Base-by-base conservation (phyloP, 2,888 invertebrate species). In the Acholoe squamosa region DNA sequence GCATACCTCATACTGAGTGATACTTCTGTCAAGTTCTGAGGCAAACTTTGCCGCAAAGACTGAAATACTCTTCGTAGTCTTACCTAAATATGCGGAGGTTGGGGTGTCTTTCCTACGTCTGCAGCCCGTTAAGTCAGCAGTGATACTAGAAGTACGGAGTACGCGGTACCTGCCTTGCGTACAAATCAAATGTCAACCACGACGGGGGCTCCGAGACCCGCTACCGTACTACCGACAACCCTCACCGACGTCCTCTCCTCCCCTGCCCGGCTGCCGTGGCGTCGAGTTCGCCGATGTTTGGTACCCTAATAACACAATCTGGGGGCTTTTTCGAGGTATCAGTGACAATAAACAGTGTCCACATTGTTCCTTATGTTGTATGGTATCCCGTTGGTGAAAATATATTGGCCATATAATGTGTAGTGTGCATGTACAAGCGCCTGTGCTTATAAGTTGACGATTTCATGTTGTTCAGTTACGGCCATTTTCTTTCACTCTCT, bases 111-210 rank as follows among this genome's bases (percentile, higher is more conserved):
- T n/a, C n/a, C n/a, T n/a, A n/a, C n/a, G n/a, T n/a, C n/a, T n/a
- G n/a, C n/a, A n/a, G n/a, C n/a, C n/a, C n/a, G n/a, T n/a, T n/a
- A n/a, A n/a, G n/a, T n/a, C n/a, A n/a, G n/a, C n/a, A n/a, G n/a
- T n/a, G n/a, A n/a, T n/a, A n/a, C n/a, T n/a, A n/a, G n/a, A n/a
- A n/a, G n/a, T n/a, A n/a, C n/a, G n/a, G n/a, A n/a, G n/a, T n/a
- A n/a, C n/a, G n/a, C n/a, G n/a, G n/a, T 61, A 61, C 61, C 61
- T 61, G 61, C 19, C n/a, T 25, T 71, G 28, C 25, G 14, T 71
- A 71, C 71, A 71, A 71, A 71, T 71, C 71, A 71, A 71, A 71
- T 71, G 71, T 71, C 71, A 71, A 5, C 71, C 28, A 14, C 71
- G 71, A 28, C 71, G 71, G 25, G 28, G 71, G 14, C 28, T 3